Conservation (phyloP, 2,888 invertebrate species). For the Sycophila texana region DNA sequence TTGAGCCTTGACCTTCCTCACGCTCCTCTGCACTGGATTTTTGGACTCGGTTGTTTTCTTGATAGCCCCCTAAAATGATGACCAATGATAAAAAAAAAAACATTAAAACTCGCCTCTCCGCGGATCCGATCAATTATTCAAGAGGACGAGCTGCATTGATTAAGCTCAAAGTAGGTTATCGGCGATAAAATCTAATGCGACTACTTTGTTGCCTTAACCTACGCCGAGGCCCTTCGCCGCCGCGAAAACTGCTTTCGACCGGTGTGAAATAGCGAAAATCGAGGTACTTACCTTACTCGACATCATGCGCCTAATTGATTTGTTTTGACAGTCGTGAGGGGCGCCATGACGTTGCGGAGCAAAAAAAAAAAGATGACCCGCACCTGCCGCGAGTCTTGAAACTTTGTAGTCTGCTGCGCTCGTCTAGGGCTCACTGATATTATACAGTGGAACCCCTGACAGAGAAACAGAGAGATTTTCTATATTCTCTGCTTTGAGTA, state of each 20-base stretch:
- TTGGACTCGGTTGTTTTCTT: conserved; percentile 42
- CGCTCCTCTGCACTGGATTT: conserved; percentile 43
- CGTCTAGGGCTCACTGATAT: too few species aligned
- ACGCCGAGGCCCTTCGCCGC: neutral
- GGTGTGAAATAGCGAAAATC: neutral
- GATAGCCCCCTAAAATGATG: conserved; percentile 45
- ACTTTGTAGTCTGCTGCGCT: too few species aligned
- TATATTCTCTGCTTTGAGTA: too few species aligned
- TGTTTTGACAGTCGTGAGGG: conserved; percentile 62
- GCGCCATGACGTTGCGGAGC: conserved; percentile 60
- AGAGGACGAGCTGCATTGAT: conserved; percentile 11
- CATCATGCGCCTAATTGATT: conserved; percentile 63
- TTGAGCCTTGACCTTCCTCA: conserved; percentile 7
- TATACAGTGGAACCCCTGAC: too few species aligned
- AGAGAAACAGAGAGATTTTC: too few species aligned
- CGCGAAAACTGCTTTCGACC: neutral
- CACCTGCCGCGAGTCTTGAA: neutral
- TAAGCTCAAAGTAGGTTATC: conserved; percentile 33
- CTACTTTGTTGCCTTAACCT: neutral
- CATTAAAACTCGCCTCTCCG: neutral
- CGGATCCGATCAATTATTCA: neutral
- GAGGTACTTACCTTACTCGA: conserved; percentile 62
- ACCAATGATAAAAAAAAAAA: neutral
- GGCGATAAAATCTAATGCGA: conserved; percentile 9
- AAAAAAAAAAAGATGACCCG: conserved; percentile 24